Base-by-base conservation (phyloP, 2,113 vertebrate genomes). In the Entelurus aequoreus region DNA sequence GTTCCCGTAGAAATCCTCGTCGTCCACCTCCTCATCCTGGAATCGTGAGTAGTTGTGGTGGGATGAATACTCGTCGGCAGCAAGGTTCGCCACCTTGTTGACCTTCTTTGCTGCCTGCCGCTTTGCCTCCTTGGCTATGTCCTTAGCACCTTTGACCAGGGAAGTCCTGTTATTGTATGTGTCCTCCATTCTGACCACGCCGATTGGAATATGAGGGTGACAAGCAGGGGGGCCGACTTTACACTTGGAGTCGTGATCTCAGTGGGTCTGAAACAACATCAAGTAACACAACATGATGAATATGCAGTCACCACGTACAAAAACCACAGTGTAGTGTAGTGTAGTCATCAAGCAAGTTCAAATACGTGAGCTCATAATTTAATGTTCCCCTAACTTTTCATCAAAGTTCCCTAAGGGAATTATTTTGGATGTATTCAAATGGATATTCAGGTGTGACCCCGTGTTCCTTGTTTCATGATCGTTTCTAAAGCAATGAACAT, bases 101-200 rank as follows among this genome's bases (percentile, higher is more conserved):
- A 93, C 92, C 74, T 94, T 96, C 86, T 94, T 98, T 7, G 87
- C 77, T 0, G 95, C 90, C 12, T 98, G 94, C 44, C 92, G 91
- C 85, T 96, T 98, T 65, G 95, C 93, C 61, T 94, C 96, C 66
- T 92, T 94, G 61, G 92, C 95, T 58, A 99, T 94, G 84, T 91
- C 95, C 85, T 95, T 98, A 76, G 96, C 95, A 1, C 96, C 97
- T 82, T 92, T 96, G 79, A 91, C 82, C 79, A 99, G 82, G 35
- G 93, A 95, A 92, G 93, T 93, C 89, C 92, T 94, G 47, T 96
- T 93, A 87, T 93, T 93, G 84, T 92, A 92, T 50, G 88, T 71
- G 70, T 96, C 93, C 70, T 95, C 94, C 97, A 99, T 99, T 69
- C 53, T 89, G 53, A 69, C 68, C 82, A 74, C 77, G 70, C 61